Evolutionary conservation across 1,140 invertebrate genomes (phyloP).

Genomic region (Cyphomyrmex costatus): DNA sequence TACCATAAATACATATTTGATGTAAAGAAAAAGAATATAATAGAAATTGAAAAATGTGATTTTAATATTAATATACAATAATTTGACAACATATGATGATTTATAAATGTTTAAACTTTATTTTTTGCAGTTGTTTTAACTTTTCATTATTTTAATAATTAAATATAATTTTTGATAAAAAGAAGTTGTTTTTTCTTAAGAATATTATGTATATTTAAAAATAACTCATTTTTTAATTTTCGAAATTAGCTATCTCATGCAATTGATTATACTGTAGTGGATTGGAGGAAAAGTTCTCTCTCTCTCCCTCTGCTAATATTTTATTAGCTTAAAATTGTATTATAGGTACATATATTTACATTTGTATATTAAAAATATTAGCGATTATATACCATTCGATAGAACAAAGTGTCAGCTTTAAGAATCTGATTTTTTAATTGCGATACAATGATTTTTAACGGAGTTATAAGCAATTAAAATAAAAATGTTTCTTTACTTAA

Average conservation of each 20-base stretch:
- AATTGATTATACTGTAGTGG: neutral
- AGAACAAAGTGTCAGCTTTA: no score
- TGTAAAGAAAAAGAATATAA: neutral
- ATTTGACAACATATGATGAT: neutral
- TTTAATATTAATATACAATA: no score
- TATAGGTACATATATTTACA: no score
- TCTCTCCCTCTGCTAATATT: no score
- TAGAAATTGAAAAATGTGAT: neutral
- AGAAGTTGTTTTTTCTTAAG: neutral
- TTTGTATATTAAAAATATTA: no score
- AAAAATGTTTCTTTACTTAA: no score
- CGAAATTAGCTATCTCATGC: neutral
- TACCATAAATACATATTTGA: conserved; percentile 6
- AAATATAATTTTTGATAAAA: neutral
- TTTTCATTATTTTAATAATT: neutral
- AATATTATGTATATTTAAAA: neutral
- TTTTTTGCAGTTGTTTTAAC: neutral
- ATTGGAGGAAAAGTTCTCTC: no score
- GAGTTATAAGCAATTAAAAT: no score
- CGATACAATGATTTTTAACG: no score
- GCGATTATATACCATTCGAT: no score
- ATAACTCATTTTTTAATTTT: neutral
- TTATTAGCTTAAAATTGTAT: no score
- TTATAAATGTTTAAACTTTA: neutral
- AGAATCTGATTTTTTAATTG: no score